Percentiles rank a stretch among this genome's conserved stretches.
Conservation (phyloP, 2,797 vertebrate species). For the Chelidonichthys spinosus region DNA sequence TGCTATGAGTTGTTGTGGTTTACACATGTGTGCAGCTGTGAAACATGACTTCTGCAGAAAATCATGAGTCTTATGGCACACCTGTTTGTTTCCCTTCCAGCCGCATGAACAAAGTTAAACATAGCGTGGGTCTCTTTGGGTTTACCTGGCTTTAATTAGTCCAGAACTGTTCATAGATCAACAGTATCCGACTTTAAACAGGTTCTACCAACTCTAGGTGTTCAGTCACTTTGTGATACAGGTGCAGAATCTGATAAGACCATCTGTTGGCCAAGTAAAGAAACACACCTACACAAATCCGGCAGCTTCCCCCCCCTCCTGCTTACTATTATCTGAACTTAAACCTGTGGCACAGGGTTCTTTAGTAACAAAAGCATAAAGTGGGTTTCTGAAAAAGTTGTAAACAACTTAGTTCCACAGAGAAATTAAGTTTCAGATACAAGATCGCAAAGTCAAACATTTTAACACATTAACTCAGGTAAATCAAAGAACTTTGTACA, state of each 20-base stretch:
- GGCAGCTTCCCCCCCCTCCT: not conserved
- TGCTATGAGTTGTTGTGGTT: not conserved
- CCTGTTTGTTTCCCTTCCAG: not conserved
- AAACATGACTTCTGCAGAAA: not conserved
- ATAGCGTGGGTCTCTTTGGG: not conserved
- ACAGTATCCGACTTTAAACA: not conserved
- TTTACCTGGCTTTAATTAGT: not conserved
- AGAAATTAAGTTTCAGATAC: slow-evolving; percentile 21
- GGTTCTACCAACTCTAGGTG: not conserved
- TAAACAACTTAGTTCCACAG: not conserved
- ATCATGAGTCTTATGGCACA: not conserved
- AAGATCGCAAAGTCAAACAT: slow-evolving; percentile 24
- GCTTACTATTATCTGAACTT: not conserved
- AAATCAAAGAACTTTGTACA: slow-evolving; percentile 68
- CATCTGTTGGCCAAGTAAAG: not conserved
- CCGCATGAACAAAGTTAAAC: not conserved
- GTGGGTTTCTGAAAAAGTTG: not conserved
- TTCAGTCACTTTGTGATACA: not conserved
- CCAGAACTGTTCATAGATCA: not conserved
- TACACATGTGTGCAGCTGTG: not conserved
- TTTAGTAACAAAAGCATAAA: not conserved
- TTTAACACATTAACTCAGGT: slow-evolving; percentile 40
- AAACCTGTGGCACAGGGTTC: not conserved
- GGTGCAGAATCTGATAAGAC: not conserved
- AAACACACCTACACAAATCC: not conserved